Base-by-base conservation (phyloP, 2,113 vertebrate genomes). In the Scalopus aquaticus region DNA sequence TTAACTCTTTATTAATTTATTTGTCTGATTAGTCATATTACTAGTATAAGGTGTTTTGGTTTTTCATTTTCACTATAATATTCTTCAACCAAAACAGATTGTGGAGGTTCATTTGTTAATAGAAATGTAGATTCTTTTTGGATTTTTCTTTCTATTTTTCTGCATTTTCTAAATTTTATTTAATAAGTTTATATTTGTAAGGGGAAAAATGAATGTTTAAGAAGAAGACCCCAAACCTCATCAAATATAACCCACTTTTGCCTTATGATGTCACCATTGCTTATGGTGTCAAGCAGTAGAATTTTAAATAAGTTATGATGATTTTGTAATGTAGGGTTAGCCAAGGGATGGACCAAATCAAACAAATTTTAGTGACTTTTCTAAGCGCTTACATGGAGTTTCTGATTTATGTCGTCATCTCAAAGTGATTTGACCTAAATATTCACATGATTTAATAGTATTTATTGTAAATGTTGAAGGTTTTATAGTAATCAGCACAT, bases 351-450 rank as follows among this genome's bases (percentile, higher is more conserved):
- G 39, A 79, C 19, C 35, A 62, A 51, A 26, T 88, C 44, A 67
- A 60, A 92, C 11, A 80, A 92, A 54, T 80, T 94, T 26, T 60
- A 86, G 9, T 88, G 35, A 65, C 78, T 95, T 92, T 51, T 76
- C 37, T 80, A 32, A 70, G 20, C 7, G 9, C 9, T 73, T 67
- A 60, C n/a, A 39, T 12, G 54, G 20, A 92, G 13, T 81, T 93
- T 90, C 67, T n/a, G 16, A 54, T 82, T 90, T 78, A 28, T 54
- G 32, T 28, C 16, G 80, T 91, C 6, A 88, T 94, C 77, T 87
- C 39, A 56, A 76, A 91, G 30, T 80, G n/a, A 81, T 90, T 93
- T 88, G 37, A 6, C 88, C 26, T 80, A 70, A n/a, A 46, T 80
- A 30, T 3, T 72, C 51, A 72, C 30, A 39, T 77, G 32, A 70